phyloP scores from a whole-genome alignment of 2,797 vertebrate genomes.

The Poeciliopsis gracilis region DNA sequence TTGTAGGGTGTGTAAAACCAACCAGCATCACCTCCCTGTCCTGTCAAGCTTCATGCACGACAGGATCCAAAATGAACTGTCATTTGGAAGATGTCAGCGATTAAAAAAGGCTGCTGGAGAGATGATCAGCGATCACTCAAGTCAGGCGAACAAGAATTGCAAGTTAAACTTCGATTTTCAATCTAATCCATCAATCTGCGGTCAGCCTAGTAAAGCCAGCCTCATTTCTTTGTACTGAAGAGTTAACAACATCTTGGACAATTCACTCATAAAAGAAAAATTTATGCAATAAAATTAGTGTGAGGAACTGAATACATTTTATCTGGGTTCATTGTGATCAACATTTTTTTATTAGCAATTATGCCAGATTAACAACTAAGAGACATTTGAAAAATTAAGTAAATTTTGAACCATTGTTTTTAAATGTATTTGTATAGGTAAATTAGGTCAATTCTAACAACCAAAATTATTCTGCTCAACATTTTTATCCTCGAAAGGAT shows the following conservation, averaged over 20 bases:
- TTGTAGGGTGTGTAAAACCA: conserved; percentile 9
- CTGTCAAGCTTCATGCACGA: conserved; percentile 4
- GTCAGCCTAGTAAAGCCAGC: conserved; percentile 11
- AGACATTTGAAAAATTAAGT: background rate
- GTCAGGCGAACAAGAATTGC: conserved; percentile 2
- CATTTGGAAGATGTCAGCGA: conserved; percentile 5
- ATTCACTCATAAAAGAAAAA: background rate
- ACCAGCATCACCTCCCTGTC: background rate
- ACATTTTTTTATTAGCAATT: background rate
- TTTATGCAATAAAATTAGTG: background rate
- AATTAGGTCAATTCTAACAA: background rate
- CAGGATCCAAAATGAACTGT: conserved; percentile 8
- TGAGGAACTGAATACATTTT: background rate
- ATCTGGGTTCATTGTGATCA: background rate
- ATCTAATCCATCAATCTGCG: conserved; percentile 11
- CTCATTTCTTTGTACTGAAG: background rate
- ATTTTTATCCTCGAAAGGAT: background rate
- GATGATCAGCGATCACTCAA: conserved; percentile 11
- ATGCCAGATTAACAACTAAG: background rate
- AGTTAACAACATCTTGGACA: background rate
- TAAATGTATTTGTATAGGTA: background rate
- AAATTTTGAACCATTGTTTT: background rate
- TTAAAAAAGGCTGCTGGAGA: conserved; percentile 6
- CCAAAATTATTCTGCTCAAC: background rate
- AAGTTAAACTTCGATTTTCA: conserved; percentile 22